These are phyloP conservation scores for Paedocypris micromegethes DNA, from an alignment of 2,797 vertebrate species.

Conservation along the genomic window DNA sequence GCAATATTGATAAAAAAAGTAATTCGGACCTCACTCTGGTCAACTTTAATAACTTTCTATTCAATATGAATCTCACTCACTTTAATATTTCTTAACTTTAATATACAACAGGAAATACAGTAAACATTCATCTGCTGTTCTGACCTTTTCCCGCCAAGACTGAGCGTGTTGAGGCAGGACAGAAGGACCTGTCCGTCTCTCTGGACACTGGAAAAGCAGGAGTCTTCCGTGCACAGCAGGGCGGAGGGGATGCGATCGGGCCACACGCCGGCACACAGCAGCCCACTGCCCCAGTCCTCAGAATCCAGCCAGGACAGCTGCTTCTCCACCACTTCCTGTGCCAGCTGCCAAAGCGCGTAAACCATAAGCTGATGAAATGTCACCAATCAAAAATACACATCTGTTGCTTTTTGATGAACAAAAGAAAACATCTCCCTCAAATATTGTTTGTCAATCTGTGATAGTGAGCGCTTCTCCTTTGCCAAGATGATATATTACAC, in stretches of 20 bases:
- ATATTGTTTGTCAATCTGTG: no score
- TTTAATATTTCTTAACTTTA: no score
- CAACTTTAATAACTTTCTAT: no score
- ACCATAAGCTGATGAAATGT: not conserved
- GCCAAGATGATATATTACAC: no score
- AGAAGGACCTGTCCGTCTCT: slow-evolving; percentile 87
- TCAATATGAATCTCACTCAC: no score
- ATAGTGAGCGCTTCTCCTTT: no score
- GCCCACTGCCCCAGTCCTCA: slow-evolving; percentile 71
- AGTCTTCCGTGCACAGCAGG: slow-evolving; percentile 83
- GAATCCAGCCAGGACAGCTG: slow-evolving; percentile 69
- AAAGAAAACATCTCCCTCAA: no score
- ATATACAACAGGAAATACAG: no score
- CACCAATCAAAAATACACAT: no score
- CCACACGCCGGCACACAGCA: slow-evolving; percentile 89
- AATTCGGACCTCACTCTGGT: no score
- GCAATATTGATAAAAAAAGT: no score
- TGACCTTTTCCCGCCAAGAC: slow-evolving; percentile 79
- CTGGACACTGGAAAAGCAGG: slow-evolving; percentile 78
- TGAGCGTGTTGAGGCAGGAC: slow-evolving; percentile 84
- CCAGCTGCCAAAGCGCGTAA: slow-evolving; percentile 62
- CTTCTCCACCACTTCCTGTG: slow-evolving; percentile 76
- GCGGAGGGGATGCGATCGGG: slow-evolving; percentile 82
- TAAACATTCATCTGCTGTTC: slow-evolving; percentile 6
- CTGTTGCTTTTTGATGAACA: no score